phyloP scores from a whole-genome alignment of 2,113 vertebrate genomes.

The Petrocephalus microphthalmus region DNA sequence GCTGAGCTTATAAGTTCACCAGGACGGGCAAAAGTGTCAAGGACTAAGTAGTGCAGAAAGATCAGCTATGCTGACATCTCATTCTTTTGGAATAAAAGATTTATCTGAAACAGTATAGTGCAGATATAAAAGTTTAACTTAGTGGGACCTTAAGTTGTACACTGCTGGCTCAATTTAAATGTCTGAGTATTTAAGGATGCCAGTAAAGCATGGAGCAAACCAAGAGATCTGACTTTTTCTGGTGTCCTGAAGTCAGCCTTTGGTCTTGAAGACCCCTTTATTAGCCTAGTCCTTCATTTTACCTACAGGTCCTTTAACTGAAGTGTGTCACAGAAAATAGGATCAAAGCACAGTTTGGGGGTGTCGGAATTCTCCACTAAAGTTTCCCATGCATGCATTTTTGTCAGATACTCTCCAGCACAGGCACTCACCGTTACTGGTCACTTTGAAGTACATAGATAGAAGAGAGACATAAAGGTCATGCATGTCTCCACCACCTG shows the following conservation, averaged over 20 bases:
- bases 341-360: not conserved
- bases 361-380: not conserved
- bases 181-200: not conserved
- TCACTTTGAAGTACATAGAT: constrained; percentile 11
- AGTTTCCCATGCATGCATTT: not conserved
- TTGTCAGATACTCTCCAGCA: not conserved
- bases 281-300: not conserved
- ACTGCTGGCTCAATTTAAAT: not conserved
- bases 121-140: not conserved
- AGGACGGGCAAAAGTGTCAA: not conserved
- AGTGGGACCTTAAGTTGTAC: not conserved
- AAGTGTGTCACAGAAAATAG: not conserved
- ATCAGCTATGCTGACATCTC: not conserved
- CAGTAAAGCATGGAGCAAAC: not conserved
- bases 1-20: not conserved
- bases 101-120: not conserved
- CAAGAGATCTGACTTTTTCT: not conserved
- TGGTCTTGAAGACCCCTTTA: not conserved
- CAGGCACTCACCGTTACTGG: not conserved
- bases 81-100: not conserved
- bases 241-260: not conserved
- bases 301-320: not conserved
- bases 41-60: not conserved
- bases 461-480: not conserved
- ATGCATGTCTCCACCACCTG: not conserved